Evolutionary conservation across 2,113 vertebrate genomes (phyloP), one percentile per base, ranked within the genome.

Genomic region (Amblyopsis rosae): DNA sequence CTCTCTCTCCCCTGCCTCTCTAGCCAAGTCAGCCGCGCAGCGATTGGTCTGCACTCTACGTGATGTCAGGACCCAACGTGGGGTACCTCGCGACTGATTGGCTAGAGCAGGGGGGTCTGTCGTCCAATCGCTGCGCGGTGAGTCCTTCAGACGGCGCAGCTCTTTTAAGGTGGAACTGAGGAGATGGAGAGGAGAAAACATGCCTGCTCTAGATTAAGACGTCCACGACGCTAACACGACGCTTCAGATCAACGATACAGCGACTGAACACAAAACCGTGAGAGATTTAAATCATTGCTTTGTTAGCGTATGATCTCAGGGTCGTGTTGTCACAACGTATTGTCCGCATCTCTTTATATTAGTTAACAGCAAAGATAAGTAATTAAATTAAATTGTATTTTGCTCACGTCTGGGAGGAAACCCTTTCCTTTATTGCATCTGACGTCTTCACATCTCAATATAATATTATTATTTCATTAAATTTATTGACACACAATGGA

Each of bases 1-100:
- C 54, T 26, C 56, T 32, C 81, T 56, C 57, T 62, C 61, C 69
- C 70, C 72, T 77, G 72, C 26, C 67, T 86, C 76, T 74, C 85
- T 82, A 83, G 86, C 90, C 81, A 86, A 64, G 63, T 57, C 51
- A 51, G 6, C 46, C 59, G 35, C 8, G 9, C 45, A 15, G 0
- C 51, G 48, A 93, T 93, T 92, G 89, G 92, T 6, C 55, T 0
- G 32, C 6, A 41, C 11, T 1, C 0, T 0, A 0, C 3, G 1
- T 77, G 79, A 91, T 85, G 76, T 86, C 79, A 72, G 32, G 45
- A 70, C 56, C 90, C 90, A 92, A 94, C 93, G 93, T 94, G 93
- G 93, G 92, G n/a, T 26, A 0, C 1, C 1, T 0, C 3, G 12
- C 6, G 9, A 12, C 0, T 32, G 61, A 88, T 89, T 94, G 90